Conservation (phyloP, 2,888 invertebrate species). For the Drosophila yooni region DNA sequence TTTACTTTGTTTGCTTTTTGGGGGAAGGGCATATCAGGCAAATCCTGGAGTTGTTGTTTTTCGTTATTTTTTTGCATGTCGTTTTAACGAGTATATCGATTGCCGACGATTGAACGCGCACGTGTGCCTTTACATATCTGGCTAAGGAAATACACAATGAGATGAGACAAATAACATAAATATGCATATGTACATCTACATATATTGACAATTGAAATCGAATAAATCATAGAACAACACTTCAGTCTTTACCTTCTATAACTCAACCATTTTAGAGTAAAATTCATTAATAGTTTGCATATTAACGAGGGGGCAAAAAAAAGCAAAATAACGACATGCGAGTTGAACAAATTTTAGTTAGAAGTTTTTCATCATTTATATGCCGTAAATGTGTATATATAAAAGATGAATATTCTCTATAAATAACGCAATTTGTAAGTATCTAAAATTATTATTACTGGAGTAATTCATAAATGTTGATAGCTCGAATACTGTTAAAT, state of each 20-base stretch:
- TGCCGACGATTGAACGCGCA: constrained; percentile 10
- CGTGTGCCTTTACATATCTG: constrained; percentile 1
- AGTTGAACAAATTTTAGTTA: neutral
- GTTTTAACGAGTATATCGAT: constrained; percentile 19
- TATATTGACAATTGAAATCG: neutral
- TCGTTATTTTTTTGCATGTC: neutral
- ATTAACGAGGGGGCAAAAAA: neutral
- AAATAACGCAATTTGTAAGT: neutral
- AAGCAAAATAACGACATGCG: neutral
- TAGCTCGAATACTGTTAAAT: too few relatives aligned
- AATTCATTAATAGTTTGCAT: neutral
- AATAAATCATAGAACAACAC: neutral
- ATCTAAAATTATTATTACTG: neutral
- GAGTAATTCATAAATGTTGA: too few relatives aligned
- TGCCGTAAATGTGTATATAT: neutral
- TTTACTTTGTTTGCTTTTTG: neutral
- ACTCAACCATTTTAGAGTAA: neutral
- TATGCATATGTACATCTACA: neutral
- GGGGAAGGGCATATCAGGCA: neutral
- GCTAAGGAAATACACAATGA: neutral
- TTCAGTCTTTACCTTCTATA: neutral
- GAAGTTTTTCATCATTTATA: neutral
- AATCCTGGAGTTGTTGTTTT: neutral
- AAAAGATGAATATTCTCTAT: neutral
- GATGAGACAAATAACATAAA: neutral